These are phyloP conservation scores for Drosophila hydei DNA, from an alignment of 1,140 invertebrate genomes.

Conservation along the genomic window DNA sequence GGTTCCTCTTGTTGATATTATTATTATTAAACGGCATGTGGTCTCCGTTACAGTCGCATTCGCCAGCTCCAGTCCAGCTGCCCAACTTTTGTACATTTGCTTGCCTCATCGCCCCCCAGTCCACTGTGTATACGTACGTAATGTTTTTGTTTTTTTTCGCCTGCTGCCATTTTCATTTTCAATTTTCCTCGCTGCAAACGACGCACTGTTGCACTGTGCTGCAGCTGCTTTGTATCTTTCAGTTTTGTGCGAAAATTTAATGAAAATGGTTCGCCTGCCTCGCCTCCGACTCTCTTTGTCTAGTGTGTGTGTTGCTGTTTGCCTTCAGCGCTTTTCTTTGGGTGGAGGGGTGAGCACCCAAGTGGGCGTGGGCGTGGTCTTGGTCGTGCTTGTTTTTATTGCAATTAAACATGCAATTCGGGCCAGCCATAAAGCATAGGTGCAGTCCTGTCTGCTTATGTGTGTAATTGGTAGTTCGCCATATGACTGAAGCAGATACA, in stretches of 20 bases:
- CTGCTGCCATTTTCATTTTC: constrained; percentile 43
- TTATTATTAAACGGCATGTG: constrained; percentile 22
- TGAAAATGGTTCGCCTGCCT: constrained; percentile 58
- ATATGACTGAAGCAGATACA: constrained; percentile 1
- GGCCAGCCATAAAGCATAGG: constrained; percentile 72
- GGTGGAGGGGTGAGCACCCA: background rate
- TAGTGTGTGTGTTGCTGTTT: constrained; percentile 26
- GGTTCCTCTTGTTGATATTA: background rate
- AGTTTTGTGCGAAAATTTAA: constrained; percentile 68
- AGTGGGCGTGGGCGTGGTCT: constrained; percentile 46
- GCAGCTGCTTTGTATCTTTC: constrained; percentile 77
- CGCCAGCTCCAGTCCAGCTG: constrained; percentile 8
- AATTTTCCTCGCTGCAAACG: constrained; percentile 42
- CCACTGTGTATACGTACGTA: constrained; percentile 3
- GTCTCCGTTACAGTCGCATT: constrained; percentile 14
- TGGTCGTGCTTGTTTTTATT: constrained; percentile 56
- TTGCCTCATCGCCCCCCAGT: background rate
- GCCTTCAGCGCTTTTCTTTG: constrained; percentile 15
- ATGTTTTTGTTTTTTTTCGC: constrained; percentile 5
- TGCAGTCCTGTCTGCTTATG: constrained; percentile 48
- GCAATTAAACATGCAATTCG: constrained; percentile 79
- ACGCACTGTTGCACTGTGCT: constrained; percentile 18
- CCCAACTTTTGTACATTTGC: constrained; percentile 6
- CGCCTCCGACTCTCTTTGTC: constrained; percentile 36
- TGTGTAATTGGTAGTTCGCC: constrained; percentile 16